These are phyloP conservation scores for Rhyacophila evoluta DNA, from an alignment of 2,888 invertebrate genomes.

Conservation along the genomic window DNA sequence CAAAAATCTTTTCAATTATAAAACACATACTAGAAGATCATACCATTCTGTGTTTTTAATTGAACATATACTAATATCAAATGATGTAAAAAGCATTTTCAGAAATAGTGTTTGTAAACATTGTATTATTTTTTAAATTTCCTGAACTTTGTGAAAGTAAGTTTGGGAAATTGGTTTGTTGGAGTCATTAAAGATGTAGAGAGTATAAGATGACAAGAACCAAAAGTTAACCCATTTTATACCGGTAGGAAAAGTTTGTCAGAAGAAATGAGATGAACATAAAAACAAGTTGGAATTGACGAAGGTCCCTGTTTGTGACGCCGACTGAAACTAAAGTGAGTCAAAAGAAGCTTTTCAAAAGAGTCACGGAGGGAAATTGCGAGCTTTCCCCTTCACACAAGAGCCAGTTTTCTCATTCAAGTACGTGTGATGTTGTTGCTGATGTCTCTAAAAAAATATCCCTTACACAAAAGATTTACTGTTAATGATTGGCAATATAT, in stretches of 20 bases:
- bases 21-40: too few species aligned
- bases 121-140: too few species aligned
- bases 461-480: background rate
- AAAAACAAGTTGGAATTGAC: background rate
- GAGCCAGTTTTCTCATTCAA: background rate
- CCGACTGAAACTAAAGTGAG: background rate
- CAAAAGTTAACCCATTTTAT: background rate
- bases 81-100: too few species aligned
- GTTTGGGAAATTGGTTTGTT: too few species aligned
- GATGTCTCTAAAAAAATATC: background rate
- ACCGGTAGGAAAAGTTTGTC: background rate
- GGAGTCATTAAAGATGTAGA: background rate
- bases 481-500: too few species aligned
- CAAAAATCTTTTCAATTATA: too few species aligned
- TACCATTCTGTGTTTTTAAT: too few species aligned
- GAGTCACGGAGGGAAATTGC: constrained; percentile 9
- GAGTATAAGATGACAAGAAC: background rate
- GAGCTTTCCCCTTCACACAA: background rate
- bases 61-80: too few species aligned
- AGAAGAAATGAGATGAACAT: constrained; percentile 8
- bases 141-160: too few species aligned
- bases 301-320: background rate
- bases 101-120: too few species aligned
- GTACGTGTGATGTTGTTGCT: background rate
- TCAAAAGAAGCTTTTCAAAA: background rate